A percentile compares a stretch with the other conserved stretches of the same genome.
phyloP scores from a whole-genome alignment of 1,140 invertebrate genomes.

The Drosophila orena region DNA sequence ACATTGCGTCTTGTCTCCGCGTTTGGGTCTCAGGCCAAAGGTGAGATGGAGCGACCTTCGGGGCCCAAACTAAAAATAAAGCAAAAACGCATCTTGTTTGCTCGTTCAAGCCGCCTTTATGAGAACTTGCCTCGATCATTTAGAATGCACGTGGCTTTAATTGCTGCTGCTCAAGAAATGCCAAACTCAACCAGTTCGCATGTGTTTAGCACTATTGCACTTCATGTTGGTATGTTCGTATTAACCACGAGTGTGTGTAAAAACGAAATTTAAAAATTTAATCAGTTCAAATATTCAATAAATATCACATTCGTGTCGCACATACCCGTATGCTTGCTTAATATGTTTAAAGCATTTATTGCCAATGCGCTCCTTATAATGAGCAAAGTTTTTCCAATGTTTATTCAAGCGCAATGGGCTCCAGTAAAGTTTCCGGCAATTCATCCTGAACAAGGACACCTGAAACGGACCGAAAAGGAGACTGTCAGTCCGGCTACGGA shows the following conservation, averaged over 20 bases:
- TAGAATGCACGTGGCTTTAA: slow-evolving; percentile 4
- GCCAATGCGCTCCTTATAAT: too few relatives aligned
- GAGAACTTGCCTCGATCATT: slow-evolving; percentile 24
- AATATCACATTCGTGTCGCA: too few relatives aligned
- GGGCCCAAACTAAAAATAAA: neutral
- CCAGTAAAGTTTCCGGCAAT: neutral
- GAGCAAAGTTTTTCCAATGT: neutral
- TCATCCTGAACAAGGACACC: slow-evolving; percentile 1
- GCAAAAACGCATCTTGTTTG: slow-evolving; percentile 9
- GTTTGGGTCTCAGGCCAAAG: neutral
- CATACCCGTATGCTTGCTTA: too few relatives aligned
- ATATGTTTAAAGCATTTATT: too few relatives aligned
- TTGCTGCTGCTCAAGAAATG: neutral
- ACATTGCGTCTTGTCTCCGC: slow-evolving; percentile 8
- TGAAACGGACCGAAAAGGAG: slow-evolving; percentile 3
- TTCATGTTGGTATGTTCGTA: too few relatives aligned
- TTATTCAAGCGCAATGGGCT: neutral
- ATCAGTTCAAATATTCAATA: neutral
- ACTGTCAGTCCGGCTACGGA: slow-evolving; percentile 17
- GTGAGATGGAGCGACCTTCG: slow-evolving; percentile 31
- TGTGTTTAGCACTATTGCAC: too few relatives aligned
- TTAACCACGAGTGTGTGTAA: too few relatives aligned
- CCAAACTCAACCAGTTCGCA: too few relatives aligned
- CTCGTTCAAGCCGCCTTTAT: slow-evolving; percentile 11
- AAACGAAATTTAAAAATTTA: too few relatives aligned